phyloP scores from a whole-genome alignment of 1,140 invertebrate species.

The Pectinophora gossypiella region DNA sequence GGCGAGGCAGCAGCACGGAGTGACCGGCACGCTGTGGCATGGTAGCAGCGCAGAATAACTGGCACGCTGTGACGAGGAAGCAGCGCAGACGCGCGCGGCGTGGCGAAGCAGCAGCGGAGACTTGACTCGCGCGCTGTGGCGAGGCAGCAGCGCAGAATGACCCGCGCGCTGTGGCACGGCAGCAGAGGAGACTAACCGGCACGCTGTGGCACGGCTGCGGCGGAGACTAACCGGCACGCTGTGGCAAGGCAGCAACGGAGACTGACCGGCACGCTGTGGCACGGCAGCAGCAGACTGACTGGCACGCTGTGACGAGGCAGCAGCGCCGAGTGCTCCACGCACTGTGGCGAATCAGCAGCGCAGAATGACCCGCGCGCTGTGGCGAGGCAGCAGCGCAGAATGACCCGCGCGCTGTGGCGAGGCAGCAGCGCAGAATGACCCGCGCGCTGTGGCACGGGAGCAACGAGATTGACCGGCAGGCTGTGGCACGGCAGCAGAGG shows the following conservation, averaged over 20 bases:
- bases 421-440: background rate
- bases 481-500: background rate
- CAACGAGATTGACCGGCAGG: background rate
- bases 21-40: background rate
- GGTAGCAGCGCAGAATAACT: background rate
- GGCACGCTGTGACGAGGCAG: background rate
- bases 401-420: background rate
- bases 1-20: background rate
- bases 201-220: background rate
- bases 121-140: background rate
- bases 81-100: background rate
- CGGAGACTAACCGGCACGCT: background rate
- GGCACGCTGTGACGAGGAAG: background rate
- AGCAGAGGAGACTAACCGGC: background rate
- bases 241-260: background rate
- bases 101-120: conserved; percentile 3
- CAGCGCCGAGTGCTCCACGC: background rate
- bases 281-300: background rate
- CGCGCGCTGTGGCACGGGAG: background rate
- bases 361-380: background rate
- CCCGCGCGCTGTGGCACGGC: background rate
- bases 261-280: background rate
- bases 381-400: background rate
- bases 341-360: too few relatives aligned
- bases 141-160: background rate